Percentiles rank a stretch among this genome's conserved stretches.
Conservation (phyloP, 2,113 vertebrate species). For the Prunella fulvescens region DNA sequence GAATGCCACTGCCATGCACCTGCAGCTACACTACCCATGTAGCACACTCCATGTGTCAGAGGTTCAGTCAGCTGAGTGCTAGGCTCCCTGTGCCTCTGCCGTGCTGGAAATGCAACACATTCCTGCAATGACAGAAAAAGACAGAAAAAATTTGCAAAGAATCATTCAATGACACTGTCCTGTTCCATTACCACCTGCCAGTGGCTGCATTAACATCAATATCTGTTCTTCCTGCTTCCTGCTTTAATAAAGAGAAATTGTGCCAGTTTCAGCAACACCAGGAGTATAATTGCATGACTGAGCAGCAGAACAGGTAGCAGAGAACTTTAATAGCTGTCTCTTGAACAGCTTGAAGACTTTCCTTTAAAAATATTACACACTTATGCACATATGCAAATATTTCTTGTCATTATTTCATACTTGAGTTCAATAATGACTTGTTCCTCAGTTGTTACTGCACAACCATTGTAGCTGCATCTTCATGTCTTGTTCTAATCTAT, state of each 20-base stretch:
- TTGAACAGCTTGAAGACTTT: background rate
- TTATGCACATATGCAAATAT: background rate
- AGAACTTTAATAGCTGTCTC: background rate
- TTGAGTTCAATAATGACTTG: background rate
- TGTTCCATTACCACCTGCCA: background rate
- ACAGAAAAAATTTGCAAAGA: background rate
- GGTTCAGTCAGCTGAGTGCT: accelerated
- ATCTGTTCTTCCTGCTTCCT: background rate
- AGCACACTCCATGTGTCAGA: accelerated
- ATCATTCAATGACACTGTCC: background rate
- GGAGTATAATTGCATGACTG: background rate
- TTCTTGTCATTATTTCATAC: background rate
- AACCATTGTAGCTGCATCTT: background rate
- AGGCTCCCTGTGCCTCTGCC: background rate
- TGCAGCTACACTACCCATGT: background rate
- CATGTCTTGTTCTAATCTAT: background rate
- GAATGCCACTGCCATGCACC: accelerated
- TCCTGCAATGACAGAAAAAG: background rate
- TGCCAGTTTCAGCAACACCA: background rate
- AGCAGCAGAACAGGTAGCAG: background rate
- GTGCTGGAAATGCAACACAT: background rate
- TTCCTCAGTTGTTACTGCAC: background rate
- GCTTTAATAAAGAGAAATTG: background rate
- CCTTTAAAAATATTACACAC: background rate
- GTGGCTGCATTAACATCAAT: background rate